Evolutionary conservation across 2,888 invertebrate species (phyloP).

Genomic region (Perizoma flavofasciatum): DNA sequence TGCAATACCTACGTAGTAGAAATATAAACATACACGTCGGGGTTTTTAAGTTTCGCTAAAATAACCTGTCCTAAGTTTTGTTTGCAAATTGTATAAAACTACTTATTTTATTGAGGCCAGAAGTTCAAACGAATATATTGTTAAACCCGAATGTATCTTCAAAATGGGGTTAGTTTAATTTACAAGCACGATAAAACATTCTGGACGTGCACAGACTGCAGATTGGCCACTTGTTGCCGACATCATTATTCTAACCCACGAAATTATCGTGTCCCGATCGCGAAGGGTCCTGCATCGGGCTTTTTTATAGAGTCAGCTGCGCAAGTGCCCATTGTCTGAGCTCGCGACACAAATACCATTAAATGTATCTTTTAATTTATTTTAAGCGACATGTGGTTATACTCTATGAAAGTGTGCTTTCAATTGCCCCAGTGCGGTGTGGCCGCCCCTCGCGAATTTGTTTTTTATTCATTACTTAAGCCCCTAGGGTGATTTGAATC

Average conservation of each 20-base stretch:
- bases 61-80: too few relatives aligned
- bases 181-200: slow-evolving; percentile 33
- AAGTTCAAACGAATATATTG: neutral
- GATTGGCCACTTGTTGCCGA: slow-evolving; percentile 39
- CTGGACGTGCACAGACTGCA: slow-evolving; percentile 33
- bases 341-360: slow-evolving; percentile 61
- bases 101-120: too few relatives aligned
- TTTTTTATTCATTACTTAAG: slow-evolving; percentile 69
- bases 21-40: too few relatives aligned
- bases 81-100: too few relatives aligned
- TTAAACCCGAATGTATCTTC: slow-evolving; percentile 1
- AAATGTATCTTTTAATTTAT: slow-evolving; percentile 54
- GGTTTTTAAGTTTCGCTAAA: too few relatives aligned
- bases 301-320: slow-evolving; percentile 77
- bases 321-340: slow-evolving; percentile 69
- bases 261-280: slow-evolving; percentile 19
- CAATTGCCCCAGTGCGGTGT: slow-evolving; percentile 44
- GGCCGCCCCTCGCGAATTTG: slow-evolving; percentile 53
- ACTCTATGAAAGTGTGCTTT: slow-evolving; percentile 38
- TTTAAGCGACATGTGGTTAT: slow-evolving; percentile 42
- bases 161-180: slow-evolving; percentile 28
- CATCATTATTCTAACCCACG: slow-evolving; percentile 33
- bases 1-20: too few relatives aligned
- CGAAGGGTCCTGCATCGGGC: slow-evolving; percentile 41
- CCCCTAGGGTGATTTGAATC: slow-evolving; percentile 57